These are phyloP conservation scores for Pinna nobilis DNA, from an alignment of 1,140 invertebrate genomes.

Conservation along the genomic window DNA sequence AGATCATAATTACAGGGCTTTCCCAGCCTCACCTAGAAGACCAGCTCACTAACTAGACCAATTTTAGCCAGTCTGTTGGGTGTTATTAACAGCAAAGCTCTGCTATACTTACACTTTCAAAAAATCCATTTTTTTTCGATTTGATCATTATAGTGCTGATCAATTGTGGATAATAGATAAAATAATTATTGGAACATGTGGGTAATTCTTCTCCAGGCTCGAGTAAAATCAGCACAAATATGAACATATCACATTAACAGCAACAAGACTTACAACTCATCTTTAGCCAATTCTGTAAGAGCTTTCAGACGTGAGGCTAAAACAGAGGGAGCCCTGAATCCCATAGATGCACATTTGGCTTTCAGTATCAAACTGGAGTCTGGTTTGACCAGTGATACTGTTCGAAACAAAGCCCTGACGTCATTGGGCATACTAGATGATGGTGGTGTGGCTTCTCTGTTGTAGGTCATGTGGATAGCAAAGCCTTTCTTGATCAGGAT, in stretches of 20 bases:
- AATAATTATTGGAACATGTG: too few relatives aligned
- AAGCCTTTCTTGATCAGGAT: slow-evolving; percentile 61
- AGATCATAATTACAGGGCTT: too few relatives aligned
- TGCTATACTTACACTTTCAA: too few relatives aligned
- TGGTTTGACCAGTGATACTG: slow-evolving; percentile 68
- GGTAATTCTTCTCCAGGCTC: too few relatives aligned
- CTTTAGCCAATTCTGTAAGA: slow-evolving; percentile 67
- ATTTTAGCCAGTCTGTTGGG: too few relatives aligned
- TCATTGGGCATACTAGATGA: slow-evolving; percentile 59
- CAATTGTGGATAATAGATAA: too few relatives aligned
- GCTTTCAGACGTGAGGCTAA: slow-evolving; percentile 70
- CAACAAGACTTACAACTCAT: slow-evolving; percentile 68
- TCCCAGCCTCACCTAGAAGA: too few relatives aligned
- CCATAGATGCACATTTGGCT: slow-evolving; percentile 69
- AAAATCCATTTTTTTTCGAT: too few relatives aligned
- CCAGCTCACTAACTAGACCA: too few relatives aligned
- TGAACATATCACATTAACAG: not conserved
- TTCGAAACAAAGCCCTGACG: slow-evolving; percentile 68
- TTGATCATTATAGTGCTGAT: too few relatives aligned
- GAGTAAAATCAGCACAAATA: too few relatives aligned
- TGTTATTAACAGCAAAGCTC: too few relatives aligned
- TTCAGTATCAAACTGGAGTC: slow-evolving; percentile 69
- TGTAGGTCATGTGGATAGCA: slow-evolving; percentile 68
- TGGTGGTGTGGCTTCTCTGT: slow-evolving; percentile 39
- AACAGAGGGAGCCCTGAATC: slow-evolving; percentile 67